Conservation (phyloP, 2,888 invertebrate genomes). For the Agrotis puta region DNA sequence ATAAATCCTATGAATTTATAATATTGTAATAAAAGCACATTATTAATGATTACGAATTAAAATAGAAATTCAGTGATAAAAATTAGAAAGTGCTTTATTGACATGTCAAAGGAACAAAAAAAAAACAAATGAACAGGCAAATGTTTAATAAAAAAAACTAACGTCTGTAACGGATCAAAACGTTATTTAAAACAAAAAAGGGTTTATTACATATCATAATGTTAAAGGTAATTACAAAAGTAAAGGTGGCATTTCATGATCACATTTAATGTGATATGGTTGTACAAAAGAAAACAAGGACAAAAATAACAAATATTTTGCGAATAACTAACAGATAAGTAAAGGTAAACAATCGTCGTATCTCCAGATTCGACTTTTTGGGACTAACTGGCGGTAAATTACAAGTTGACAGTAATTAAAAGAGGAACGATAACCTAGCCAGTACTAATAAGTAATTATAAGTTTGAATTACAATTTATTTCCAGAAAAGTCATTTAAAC, state of each 20-base stretch:
- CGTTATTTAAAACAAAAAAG: conserved; percentile 50
- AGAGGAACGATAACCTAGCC: conserved; percentile 18
- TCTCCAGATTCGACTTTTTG: conserved; percentile 20
- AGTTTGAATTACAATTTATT: conserved; percentile 24
- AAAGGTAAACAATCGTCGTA: conserved; percentile 40
- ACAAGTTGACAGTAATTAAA: conserved; percentile 31
- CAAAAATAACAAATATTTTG: conserved; percentile 53
- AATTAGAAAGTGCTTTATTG: neutral
- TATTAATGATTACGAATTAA: conserved; percentile 25
- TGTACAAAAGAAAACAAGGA: conserved; percentile 49
- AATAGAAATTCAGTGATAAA: conserved; percentile 12
- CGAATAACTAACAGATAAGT: conserved; percentile 57
- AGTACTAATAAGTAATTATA: conserved; percentile 28
- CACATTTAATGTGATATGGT: conserved; percentile 59
- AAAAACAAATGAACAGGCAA: conserved; percentile 61
- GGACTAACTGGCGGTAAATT: conserved; percentile 21
- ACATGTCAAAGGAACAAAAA: conserved; percentile 36
- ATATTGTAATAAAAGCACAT: conserved; percentile 22
- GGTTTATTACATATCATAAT: conserved; percentile 42
- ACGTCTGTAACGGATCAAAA: conserved; percentile 58
- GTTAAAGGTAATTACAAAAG: conserved; percentile 41
- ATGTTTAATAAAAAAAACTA: conserved; percentile 64
- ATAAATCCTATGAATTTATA: conserved; percentile 50
- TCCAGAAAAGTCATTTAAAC: conserved; percentile 14
- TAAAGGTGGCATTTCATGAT: conserved; percentile 53